Conservation (phyloP, 2,113 vertebrate genomes). For the Rousettus leschenaultii region DNA sequence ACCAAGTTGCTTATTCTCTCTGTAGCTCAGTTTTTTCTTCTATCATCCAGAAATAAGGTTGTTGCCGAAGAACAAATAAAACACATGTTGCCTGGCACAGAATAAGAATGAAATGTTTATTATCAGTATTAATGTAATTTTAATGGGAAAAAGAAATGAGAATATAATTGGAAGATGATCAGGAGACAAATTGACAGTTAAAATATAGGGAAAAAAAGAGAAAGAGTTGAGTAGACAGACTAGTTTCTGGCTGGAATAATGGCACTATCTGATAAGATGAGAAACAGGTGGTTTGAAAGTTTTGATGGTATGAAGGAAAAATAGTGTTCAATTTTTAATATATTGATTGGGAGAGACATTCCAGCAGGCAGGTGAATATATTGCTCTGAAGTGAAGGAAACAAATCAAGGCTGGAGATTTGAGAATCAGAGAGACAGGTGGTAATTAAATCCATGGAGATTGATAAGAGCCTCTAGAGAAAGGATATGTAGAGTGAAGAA, state of each 20-base stretch:
- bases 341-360: background rate
- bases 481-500: background rate
- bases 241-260: background rate
- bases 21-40: background rate
- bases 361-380: background rate
- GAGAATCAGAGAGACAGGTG: background rate
- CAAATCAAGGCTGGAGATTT: background rate
- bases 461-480: background rate
- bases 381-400: constrained; percentile 10
- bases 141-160: background rate
- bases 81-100: background rate
- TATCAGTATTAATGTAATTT: background rate
- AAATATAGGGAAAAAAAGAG: background rate
- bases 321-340: background rate
- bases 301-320: background rate
- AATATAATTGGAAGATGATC: background rate
- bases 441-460: background rate
- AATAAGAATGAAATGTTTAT: constrained; percentile 4
- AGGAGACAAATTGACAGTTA: background rate
- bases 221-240: background rate
- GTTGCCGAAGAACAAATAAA: background rate
- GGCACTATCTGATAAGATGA: background rate
- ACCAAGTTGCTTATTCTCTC: background rate
- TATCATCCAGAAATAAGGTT: background rate
- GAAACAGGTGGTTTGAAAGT: background rate